Conservation (phyloP, 1,140 invertebrate genomes). For the Drosophila sp. region DNA sequence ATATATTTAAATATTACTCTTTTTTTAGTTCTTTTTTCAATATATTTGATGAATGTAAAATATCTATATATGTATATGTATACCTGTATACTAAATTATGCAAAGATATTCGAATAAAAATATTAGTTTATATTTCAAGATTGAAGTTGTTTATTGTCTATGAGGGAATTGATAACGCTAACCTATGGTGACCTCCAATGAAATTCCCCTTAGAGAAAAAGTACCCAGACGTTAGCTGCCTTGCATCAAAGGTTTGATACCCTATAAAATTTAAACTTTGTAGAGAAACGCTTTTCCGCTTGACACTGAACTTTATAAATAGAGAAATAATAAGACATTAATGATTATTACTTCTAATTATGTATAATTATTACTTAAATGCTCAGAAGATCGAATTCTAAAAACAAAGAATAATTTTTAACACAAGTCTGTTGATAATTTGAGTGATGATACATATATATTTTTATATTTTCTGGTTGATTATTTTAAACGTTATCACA, state of each 20-base stretch:
- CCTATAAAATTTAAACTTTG: too few species aligned
- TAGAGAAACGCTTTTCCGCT: too few species aligned
- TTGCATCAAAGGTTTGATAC: not conserved
- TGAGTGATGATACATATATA: too few species aligned
- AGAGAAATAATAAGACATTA: too few species aligned
- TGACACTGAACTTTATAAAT: too few species aligned
- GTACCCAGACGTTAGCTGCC: not conserved
- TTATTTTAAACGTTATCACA: too few species aligned
- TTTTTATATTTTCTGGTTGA: too few species aligned
- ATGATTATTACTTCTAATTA: too few species aligned
- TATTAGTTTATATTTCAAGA: slow-evolving; percentile 63
- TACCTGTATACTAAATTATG: slow-evolving; percentile 72
- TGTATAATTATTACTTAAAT: too few species aligned
- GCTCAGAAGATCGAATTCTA: too few species aligned
- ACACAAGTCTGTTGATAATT: too few species aligned
- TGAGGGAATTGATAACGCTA: not conserved
- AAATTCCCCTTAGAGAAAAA: not conserved
- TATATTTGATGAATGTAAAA: slow-evolving; percentile 72
- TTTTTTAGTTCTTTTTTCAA: slow-evolving; percentile 55
- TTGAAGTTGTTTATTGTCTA: not conserved
- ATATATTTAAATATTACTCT: slow-evolving; percentile 44
- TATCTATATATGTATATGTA: slow-evolving; percentile 64
- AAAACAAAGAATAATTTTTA: too few species aligned
- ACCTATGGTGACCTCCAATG: not conserved
- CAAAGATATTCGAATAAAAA: slow-evolving; percentile 76